Evolutionary conservation across 1,140 invertebrate species (phyloP).

Genomic region (Drosophila pseudoananassae): DNA sequence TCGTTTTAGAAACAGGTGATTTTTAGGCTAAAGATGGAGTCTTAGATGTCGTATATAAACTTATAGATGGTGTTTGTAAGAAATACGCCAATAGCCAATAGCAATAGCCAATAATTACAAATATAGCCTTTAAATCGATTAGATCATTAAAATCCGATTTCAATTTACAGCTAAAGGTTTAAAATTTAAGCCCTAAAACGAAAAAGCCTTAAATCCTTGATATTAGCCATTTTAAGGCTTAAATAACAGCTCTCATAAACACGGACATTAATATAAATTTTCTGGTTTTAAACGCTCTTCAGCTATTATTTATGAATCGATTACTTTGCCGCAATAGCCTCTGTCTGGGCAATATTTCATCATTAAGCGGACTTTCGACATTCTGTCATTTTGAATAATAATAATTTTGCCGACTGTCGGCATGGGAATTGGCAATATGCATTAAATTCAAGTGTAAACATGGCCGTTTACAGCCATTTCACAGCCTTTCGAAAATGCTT

Average conservation of each 20-base stretch:
- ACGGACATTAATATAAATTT: background rate
- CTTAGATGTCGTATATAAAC: too few species aligned
- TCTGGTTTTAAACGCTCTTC: conserved; percentile 17
- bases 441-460: conserved; percentile 24
- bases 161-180: too few species aligned
- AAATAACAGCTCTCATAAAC: conserved; percentile 8
- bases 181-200: too few species aligned
- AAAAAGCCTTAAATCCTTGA: too few species aligned
- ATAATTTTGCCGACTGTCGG: conserved; percentile 10
- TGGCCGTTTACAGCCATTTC: conserved; percentile 12
- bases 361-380: conserved; percentile 21
- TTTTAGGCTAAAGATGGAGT: too few species aligned
- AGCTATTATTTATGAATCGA: conserved; percentile 19
- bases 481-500: conserved; percentile 6
- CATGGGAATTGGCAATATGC: conserved; percentile 33
- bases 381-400: conserved; percentile 30
- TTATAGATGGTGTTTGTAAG: too few species aligned
- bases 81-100: too few species aligned
- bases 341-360: conserved; percentile 10
- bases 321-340: conserved; percentile 4
- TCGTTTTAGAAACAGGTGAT: too few species aligned
- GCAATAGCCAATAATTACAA: too few species aligned
- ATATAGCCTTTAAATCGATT: too few species aligned
- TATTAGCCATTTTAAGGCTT: too few species aligned
- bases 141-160: too few species aligned